phyloP scores from a whole-genome alignment of 1,140 invertebrate species.

The Bombus pyrosoma region DNA sequence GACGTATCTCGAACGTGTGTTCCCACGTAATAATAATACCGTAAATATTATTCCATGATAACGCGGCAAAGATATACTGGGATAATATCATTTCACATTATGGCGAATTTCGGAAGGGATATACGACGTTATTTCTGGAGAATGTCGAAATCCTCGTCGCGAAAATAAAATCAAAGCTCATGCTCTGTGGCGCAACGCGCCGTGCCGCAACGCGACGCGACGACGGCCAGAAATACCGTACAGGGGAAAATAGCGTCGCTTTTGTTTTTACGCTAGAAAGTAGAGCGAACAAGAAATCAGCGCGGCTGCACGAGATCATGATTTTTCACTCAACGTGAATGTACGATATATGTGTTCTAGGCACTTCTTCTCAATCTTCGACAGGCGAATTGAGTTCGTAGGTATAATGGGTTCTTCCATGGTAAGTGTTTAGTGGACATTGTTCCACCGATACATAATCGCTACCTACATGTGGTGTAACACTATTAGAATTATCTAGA shows the following conservation, averaged over 20 bases:
- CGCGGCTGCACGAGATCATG: slow-evolving; percentile 32
- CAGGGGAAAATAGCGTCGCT: neutral
- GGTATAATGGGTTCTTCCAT: slow-evolving; percentile 69
- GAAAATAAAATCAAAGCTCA: neutral
- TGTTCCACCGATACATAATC: slow-evolving; percentile 40
- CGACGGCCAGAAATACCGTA: no score
- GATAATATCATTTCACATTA: neutral
- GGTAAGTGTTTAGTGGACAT: slow-evolving; percentile 66
- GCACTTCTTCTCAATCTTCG: slow-evolving; percentile 62
- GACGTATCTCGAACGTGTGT: neutral
- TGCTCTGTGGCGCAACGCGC: neutral
- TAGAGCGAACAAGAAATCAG: slow-evolving; percentile 42
- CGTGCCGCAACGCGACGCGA: no score
- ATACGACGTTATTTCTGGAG: neutral
- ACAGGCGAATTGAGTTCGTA: slow-evolving; percentile 67
- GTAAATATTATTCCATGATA: neutral
- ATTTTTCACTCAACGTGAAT: slow-evolving; percentile 63
- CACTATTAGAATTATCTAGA: slow-evolving; percentile 61
- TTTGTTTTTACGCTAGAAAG: slow-evolving; percentile 29
- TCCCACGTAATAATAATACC: neutral
- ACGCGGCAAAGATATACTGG: neutral
- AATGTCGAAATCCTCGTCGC: neutral
- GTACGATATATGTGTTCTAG: slow-evolving; percentile 68
- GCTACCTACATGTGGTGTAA: slow-evolving; percentile 64
- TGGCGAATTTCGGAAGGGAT: neutral